These are phyloP conservation scores for Euura saliciscinereae DNA, from an alignment of 1,140 invertebrate genomes.

Conservation along the genomic window DNA sequence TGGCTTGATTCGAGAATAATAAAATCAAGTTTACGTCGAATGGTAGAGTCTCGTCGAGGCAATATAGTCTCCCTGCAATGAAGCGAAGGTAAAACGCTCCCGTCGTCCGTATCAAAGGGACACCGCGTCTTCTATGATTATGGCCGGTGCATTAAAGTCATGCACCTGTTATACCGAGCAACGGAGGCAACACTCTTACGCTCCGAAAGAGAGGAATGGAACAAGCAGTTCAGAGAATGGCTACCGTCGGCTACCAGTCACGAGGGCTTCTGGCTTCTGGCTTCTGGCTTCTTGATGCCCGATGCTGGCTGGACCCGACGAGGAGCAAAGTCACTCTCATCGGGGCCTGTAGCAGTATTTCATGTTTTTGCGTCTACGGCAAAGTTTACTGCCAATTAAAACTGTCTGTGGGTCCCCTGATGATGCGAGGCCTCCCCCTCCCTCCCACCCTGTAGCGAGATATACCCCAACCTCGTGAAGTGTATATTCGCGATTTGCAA, in stretches of 20 bases:
- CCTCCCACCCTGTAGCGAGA: not conserved
- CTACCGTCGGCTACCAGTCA: slow-evolving; percentile 4
- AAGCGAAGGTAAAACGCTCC: not conserved
- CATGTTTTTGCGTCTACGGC: slow-evolving; percentile 36
- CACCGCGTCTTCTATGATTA: slow-evolving; percentile 4
- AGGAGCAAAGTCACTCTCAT: slow-evolving; percentile 13
- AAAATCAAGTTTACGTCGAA: no score
- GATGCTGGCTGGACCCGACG: not conserved
- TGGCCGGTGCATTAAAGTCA: slow-evolving; percentile 6
- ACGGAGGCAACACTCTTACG: not conserved
- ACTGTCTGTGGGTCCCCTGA: slow-evolving; percentile 19
- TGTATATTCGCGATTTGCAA: not conserved
- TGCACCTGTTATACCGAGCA: slow-evolving; percentile 3
- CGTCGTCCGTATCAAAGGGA: not conserved
- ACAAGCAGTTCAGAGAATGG: not conserved
- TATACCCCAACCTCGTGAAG: no score
- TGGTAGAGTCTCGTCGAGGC: no score
- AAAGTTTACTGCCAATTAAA: slow-evolving; percentile 41
- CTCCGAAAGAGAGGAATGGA: not conserved
- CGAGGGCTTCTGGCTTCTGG: not conserved
- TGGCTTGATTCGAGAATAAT: no score
- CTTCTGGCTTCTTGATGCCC: not conserved
- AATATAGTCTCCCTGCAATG: not conserved
- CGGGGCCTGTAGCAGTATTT: slow-evolving; percentile 26
- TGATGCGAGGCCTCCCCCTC: slow-evolving; percentile 16